Percentiles rank a stretch among this genome's conserved stretches.
These are phyloP conservation scores for Chinchilla lanigera DNA, from an alignment of 2,113 vertebrate species.

Conservation along the genomic window DNA sequence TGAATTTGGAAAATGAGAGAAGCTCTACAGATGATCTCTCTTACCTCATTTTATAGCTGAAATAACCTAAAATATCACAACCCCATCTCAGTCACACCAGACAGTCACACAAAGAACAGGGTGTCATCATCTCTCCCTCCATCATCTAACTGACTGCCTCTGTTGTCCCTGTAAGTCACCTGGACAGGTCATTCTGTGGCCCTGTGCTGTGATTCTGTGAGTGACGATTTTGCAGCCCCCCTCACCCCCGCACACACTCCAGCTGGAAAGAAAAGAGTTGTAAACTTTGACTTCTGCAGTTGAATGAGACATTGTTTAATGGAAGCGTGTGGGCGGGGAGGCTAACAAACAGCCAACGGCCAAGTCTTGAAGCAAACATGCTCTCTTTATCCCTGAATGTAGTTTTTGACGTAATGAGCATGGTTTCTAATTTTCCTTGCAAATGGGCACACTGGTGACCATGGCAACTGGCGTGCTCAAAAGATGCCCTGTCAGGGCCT, in stretches of 20 bases:
- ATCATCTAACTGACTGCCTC: neutral
- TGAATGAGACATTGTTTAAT: constrained; percentile 89
- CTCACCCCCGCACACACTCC: constrained; percentile 70
- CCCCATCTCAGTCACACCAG: neutral
- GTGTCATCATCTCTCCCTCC: neutral
- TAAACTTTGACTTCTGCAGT: constrained; percentile 86
- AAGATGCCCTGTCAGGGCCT: constrained; percentile 85
- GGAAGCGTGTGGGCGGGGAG: constrained; percentile 86
- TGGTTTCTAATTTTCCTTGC: constrained; percentile 87
- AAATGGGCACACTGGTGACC: constrained; percentile 85
- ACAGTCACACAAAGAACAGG: neutral
- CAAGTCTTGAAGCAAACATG: constrained; percentile 84
- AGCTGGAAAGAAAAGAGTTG: constrained; percentile 85
- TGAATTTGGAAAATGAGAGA: neutral
- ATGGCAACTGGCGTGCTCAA: constrained; percentile 88
- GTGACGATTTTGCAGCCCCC: constrained; percentile 66
- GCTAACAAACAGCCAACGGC: constrained; percentile 87
- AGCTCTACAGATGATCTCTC: neutral
- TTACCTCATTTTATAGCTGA: neutral
- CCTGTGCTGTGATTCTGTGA: constrained; percentile 55
- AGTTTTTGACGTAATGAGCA: constrained; percentile 86
- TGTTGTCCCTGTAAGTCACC: neutral
- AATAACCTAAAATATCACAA: neutral
- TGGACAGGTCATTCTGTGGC: constrained; percentile 27
- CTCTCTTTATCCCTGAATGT: constrained; percentile 77